phyloP scores from a whole-genome alignment of 2,888 invertebrate species.

The Galeopsomyia nigrocyanea region DNA sequence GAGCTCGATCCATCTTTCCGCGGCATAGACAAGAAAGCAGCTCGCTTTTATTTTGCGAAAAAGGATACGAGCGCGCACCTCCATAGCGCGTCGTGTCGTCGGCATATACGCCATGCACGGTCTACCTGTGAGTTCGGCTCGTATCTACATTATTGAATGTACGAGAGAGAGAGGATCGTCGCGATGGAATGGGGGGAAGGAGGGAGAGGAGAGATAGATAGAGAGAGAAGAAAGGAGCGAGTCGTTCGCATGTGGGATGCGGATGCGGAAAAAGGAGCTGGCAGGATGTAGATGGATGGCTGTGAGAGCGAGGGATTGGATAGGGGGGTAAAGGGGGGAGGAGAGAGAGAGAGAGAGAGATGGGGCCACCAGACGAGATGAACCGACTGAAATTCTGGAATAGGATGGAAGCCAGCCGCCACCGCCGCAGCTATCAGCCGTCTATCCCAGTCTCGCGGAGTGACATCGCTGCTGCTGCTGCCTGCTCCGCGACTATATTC shows the following conservation, averaged over 20 bases:
- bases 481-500: neutral
- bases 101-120: neutral
- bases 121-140: slow-evolving; percentile 52
- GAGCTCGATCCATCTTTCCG: slow-evolving; percentile 19
- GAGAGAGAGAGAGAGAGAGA: neutral
- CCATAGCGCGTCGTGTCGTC: neutral
- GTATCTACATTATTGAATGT: slow-evolving; percentile 66
- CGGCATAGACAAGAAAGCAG: neutral
- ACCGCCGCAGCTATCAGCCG: too few species aligned
- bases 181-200: neutral
- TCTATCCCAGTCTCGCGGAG: slow-evolving; percentile 4
- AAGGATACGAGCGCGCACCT: slow-evolving; percentile 32
- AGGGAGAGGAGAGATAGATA: slow-evolving; percentile 43
- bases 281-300: slow-evolving; percentile 25
- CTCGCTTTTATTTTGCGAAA: slow-evolving; percentile 44
- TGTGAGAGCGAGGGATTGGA: slow-evolving; percentile 11
- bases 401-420: slow-evolving; percentile 28
- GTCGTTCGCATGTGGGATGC: too few species aligned
- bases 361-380: slow-evolving; percentile 14
- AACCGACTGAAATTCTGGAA: slow-evolving; percentile 45
- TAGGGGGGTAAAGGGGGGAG: neutral
- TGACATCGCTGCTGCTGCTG: slow-evolving; percentile 1
- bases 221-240: slow-evolving; percentile 19
- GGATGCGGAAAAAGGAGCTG: slow-evolving; percentile 6
- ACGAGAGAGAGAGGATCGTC: slow-evolving; percentile 51